A percentile compares a stretch with the other conserved stretches of the same genome.
These are phyloP conservation scores for Eubucco bourcierii DNA, from an alignment of 2,113 vertebrate species.

Conservation along the genomic window DNA sequence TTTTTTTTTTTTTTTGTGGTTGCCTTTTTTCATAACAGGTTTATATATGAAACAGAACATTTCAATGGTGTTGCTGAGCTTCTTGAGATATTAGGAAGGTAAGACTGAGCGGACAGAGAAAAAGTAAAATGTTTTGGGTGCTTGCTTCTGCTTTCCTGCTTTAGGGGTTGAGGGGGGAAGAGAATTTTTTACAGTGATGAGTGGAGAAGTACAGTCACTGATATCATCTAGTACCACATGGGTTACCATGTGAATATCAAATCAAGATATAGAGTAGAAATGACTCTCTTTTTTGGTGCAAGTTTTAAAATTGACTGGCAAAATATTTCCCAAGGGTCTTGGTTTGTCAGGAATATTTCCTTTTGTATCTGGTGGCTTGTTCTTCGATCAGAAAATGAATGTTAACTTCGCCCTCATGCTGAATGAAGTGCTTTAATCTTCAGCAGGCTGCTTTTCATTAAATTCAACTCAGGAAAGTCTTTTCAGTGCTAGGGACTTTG, in stretches of 20 bases:
- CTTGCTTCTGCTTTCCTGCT: constrained; percentile 30
- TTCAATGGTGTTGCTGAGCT: constrained; percentile 88
- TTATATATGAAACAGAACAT: constrained; percentile 88
- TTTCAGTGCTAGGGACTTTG: not conserved
- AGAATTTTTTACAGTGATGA: not conserved
- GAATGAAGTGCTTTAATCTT: constrained; percentile 18
- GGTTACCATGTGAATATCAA: not conserved
- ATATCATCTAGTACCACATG: not conserved
- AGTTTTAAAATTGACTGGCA: not conserved
- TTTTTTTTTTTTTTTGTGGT: not conserved
- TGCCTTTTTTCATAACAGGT: constrained; percentile 66
- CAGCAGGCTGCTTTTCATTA: not conserved
- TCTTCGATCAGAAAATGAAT: not conserved
- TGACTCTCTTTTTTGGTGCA: not conserved
- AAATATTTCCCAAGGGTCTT: not conserved
- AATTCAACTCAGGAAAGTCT: not conserved
- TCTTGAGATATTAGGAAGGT: constrained; percentile 87
- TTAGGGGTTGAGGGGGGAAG: not conserved
- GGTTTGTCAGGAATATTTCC: not conserved
- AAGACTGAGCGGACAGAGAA: constrained; percentile 31
- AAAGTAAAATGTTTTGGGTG: not conserved
- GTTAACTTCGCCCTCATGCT: not conserved
- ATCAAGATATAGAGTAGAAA: not conserved
- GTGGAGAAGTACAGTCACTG: not conserved
- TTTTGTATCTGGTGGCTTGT: not conserved